Evolutionary conservation across 2,113 vertebrate genomes (phyloP), one percentile per base, ranked within the genome.

Genomic region (Cryptotis parvus): DNA sequence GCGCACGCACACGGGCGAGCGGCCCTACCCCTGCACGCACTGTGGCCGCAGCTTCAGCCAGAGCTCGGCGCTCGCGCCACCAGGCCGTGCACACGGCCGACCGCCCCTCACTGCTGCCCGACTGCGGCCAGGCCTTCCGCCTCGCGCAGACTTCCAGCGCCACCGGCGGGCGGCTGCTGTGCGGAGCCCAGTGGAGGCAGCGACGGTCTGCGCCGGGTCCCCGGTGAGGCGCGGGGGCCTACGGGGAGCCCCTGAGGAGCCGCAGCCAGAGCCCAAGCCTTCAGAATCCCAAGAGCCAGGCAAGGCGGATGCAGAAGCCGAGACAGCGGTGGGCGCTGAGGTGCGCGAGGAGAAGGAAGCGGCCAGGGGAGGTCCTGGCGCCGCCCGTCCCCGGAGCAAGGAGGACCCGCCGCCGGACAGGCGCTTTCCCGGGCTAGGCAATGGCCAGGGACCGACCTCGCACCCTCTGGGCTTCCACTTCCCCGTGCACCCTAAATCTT

Each of bases 11-110:
- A 97, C 96, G 0, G 96, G 96, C 0, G 96, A 97, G 92, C 90
- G 96, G 72, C 96, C 96, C 49, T 97, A 97, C 80, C 96, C 95
- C 9, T 97, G 96, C 9, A 63, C 89, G 3, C 96, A 96, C 81
- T 97, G 96, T 3, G 96, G 96, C 35, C 96, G 96, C 43, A 97
- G 96, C 90, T 97, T 97, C 90, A 97, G 96, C 85, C 96, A 97
- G 95, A 97, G 96, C 76, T 97, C 96, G 4, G 95, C 95, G 2
- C 95, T 97, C 0, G 96, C 93, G 96, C 22, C 96, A 97, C 88
- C 96, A 96, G 82, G 95, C 95, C 0, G 96, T 97, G 75, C 96
- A 97, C 88, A 96, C 96, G 0, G 95, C 95, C 0, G 95, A 96
- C 75, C 85, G 95, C 14, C 96, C 96, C 96, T 10, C 95, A 97